Conservation (phyloP, 2,888 invertebrate genomes). For the Aleiodes leptofemur region DNA sequence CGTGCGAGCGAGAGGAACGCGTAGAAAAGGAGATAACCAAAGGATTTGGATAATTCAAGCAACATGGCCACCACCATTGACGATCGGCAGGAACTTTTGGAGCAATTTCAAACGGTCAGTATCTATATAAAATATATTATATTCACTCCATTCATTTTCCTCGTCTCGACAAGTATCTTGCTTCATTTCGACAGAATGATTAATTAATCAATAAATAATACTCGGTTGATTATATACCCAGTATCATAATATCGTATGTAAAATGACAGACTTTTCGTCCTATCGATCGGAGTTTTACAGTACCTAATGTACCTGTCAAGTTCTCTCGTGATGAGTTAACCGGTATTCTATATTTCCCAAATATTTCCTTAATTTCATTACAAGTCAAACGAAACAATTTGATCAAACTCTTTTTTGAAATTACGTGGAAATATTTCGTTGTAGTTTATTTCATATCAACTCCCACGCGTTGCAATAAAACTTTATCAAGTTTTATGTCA, state of each 20-base stretch:
- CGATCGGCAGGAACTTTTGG: constrained; percentile 73
- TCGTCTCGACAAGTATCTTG: neutral
- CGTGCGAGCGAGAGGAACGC: constrained; percentile 42
- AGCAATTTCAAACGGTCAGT: constrained; percentile 72
- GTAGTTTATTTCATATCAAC: no score
- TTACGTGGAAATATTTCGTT: no score
- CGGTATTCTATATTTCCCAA: neutral
- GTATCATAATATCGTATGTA: neutral
- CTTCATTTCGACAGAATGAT: no score
- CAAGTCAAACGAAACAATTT: no score
- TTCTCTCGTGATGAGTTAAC: neutral
- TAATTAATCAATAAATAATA: no score
- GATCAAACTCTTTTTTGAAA: no score
- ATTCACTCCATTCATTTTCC: neutral
- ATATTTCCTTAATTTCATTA: no score
- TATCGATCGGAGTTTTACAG: neutral
- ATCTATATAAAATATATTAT: neutral
- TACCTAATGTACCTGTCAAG: neutral
- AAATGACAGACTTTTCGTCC: neutral
- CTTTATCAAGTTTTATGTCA: no score
- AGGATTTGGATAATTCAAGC: constrained; percentile 60
- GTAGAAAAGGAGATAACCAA: constrained; percentile 60
- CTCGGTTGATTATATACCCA: no score
- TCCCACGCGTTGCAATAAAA: no score
- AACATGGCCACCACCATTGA: constrained; percentile 74